A percentile compares a stretch with the other conserved stretches of the same genome.
Conservation (phyloP, 1,140 invertebrate genomes). For the Hormaphis cornu region DNA sequence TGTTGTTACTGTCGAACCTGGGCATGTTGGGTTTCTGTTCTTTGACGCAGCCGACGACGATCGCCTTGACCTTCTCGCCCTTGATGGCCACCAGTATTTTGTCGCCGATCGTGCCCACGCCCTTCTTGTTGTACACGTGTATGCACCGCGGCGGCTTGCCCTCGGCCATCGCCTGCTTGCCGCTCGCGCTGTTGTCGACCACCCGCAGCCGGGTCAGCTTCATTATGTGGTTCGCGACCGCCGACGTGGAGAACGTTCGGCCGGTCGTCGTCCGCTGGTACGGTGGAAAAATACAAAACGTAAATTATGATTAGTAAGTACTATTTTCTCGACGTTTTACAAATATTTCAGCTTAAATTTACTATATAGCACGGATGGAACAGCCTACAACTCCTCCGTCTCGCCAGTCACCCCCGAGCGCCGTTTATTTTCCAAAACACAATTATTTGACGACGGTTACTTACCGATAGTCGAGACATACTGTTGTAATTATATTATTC, state of each 20-base stretch:
- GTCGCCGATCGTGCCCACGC: constrained; percentile 61
- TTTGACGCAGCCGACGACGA: constrained; percentile 85
- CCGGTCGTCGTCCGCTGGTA: no score
- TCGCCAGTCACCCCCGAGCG: no score
- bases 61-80: constrained; percentile 92
- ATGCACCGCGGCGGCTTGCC: constrained; percentile 84
- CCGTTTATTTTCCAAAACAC: no score
- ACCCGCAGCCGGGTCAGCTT: constrained; percentile 71
- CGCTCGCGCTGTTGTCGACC: constrained; percentile 92
- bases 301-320: no score
- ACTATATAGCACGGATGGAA: no score
- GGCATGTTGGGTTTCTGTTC: constrained; percentile 74
- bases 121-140: constrained; percentile 75
- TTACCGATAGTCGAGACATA: no score
- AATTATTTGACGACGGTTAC: no score
- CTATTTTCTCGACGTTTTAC: no score
- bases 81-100: constrained; percentile 90
- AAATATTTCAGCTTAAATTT: no score
- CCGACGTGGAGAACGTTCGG: constrained; percentile 32
- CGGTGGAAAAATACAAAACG: no score
- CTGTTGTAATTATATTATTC: no score
- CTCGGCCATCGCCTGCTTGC: constrained; percentile 84
- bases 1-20: constrained; percentile 91
- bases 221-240: constrained; percentile 35
- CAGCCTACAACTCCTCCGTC: no score